A percentile compares a stretch with the other conserved stretches of the same genome.
These are phyloP conservation scores for Leptodactylus fallax DNA, from an alignment of 2,797 vertebrate genomes.

Conservation along the genomic window DNA sequence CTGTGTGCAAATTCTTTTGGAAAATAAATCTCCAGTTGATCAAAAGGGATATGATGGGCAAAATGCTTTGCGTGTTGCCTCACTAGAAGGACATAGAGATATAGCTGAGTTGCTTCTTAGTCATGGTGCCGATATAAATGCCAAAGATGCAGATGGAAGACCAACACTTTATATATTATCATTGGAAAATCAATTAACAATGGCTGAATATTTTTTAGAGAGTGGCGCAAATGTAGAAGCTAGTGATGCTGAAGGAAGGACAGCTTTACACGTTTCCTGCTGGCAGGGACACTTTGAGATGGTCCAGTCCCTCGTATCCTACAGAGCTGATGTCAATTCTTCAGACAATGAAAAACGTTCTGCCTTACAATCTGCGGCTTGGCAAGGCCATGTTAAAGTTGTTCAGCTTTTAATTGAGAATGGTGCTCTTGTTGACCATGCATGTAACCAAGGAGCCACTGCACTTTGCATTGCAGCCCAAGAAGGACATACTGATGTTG, in stretches of 20 bases:
- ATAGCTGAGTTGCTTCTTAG: slow-evolving; percentile 92
- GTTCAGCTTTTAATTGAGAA: slow-evolving; percentile 93
- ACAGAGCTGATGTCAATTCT: slow-evolving; percentile 90
- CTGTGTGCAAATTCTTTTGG: slow-evolving; percentile 92
- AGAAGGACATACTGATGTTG: slow-evolving; percentile 95
- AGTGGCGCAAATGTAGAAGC: slow-evolving; percentile 94
- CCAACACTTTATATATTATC: slow-evolving; percentile 96
- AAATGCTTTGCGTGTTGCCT: slow-evolving; percentile 91
- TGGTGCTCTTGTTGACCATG: slow-evolving; percentile 90
- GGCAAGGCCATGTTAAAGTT: slow-evolving; percentile 94
- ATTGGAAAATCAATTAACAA: slow-evolving; percentile 94
- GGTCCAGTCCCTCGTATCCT: slow-evolving; percentile 90
- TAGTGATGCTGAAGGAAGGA: slow-evolving; percentile 92
- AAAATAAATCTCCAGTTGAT: slow-evolving; percentile 92
- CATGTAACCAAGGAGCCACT: slow-evolving; percentile 97
- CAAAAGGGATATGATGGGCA: slow-evolving; percentile 96
- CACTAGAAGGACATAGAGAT: slow-evolving; percentile 93
- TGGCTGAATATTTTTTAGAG: slow-evolving; percentile 96
- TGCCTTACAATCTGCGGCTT: slow-evolving; percentile 94
- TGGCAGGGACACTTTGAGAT: slow-evolving; percentile 98
- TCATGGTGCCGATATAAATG: slow-evolving; percentile 90
- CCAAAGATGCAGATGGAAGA: slow-evolving; percentile 94
- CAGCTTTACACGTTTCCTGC: slow-evolving; percentile 96
- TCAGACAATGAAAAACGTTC: slow-evolving; percentile 96
- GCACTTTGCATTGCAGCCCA: slow-evolving; percentile 98